A percentile compares a stretch with the other conserved stretches of the same genome.
Evolutionary conservation across 2,113 vertebrate species (phyloP).

Genomic region (Grammomys surdaster): DNA sequence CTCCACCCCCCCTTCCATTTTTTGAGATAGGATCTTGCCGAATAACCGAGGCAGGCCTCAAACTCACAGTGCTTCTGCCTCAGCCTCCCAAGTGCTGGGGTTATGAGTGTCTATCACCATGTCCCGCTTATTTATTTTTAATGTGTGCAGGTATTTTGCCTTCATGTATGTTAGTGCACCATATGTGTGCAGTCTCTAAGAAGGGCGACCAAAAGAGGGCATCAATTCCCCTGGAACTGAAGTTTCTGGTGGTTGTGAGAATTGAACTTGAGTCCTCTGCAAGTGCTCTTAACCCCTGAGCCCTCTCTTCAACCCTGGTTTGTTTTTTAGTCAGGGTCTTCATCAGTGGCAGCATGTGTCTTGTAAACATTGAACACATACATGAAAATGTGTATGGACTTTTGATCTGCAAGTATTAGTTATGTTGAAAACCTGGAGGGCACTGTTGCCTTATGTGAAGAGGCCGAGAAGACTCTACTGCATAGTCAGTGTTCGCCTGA

Average conservation of each 20-base stretch:
- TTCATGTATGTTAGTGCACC: not conserved
- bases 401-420: not conserved
- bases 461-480: too few relatives aligned
- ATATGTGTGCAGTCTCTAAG: not conserved
- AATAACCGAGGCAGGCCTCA: not conserved
- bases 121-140: not conserved
- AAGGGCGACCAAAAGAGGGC: not conserved
- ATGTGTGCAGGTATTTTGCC: not conserved
- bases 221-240: not conserved
- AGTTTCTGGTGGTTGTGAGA: not conserved
- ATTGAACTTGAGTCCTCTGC: not conserved
- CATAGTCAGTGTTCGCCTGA: not conserved
- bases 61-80: not conserved
- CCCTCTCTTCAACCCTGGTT: not conserved
- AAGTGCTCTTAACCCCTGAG: not conserved
- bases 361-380: not conserved
- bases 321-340: not conserved
- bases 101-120: not conserved
- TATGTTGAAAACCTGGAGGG: not conserved
- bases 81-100: not conserved
- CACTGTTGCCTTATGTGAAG: not conserved
- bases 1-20: too few relatives aligned
- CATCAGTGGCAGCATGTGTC: not conserved
- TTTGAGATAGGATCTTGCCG: not conserved
- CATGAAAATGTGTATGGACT: not conserved